Conservation (phyloP, 2,797 vertebrate genomes). For the Hypotaenidia philippensis region DNA sequence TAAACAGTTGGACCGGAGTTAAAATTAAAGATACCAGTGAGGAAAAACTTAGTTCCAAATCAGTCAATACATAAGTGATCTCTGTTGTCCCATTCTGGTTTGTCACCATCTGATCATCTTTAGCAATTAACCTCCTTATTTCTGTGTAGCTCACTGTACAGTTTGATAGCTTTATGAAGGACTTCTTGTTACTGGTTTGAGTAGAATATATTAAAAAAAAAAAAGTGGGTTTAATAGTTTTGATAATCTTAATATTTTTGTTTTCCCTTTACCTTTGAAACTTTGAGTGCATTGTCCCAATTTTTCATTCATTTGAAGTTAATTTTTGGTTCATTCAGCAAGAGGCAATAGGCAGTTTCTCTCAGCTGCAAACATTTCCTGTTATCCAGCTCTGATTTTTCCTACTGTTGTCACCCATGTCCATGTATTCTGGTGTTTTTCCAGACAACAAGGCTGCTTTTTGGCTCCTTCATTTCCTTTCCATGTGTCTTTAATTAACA, state of each 20-base stretch:
- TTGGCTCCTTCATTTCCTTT: slow-evolving; percentile 55
- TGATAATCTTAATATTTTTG: neutral
- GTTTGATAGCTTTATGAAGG: neutral
- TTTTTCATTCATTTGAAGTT: neutral
- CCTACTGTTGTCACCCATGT: slow-evolving; percentile 47
- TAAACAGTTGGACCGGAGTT: neutral
- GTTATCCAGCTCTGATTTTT: slow-evolving; percentile 15
- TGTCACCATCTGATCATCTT: neutral
- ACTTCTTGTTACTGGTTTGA: neutral
- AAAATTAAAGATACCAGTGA: neutral
- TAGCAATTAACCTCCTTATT: neutral
- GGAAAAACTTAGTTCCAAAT: neutral
- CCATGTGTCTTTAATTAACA: slow-evolving; percentile 57
- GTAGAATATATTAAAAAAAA: neutral
- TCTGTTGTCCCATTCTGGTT: neutral
- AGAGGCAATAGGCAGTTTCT: neutral
- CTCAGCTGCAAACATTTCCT: slow-evolving; percentile 15
- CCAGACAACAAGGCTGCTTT: slow-evolving; percentile 41
- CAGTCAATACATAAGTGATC: neutral
- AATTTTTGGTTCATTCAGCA: neutral
- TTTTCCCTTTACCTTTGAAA: neutral
- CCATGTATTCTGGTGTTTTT: slow-evolving; percentile 42
- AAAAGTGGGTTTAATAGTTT: neutral
- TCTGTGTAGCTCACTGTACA: neutral
- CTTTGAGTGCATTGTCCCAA: neutral